Conservation (phyloP, 2,113 vertebrate genomes). For the Phylloscopus whistleri region DNA sequence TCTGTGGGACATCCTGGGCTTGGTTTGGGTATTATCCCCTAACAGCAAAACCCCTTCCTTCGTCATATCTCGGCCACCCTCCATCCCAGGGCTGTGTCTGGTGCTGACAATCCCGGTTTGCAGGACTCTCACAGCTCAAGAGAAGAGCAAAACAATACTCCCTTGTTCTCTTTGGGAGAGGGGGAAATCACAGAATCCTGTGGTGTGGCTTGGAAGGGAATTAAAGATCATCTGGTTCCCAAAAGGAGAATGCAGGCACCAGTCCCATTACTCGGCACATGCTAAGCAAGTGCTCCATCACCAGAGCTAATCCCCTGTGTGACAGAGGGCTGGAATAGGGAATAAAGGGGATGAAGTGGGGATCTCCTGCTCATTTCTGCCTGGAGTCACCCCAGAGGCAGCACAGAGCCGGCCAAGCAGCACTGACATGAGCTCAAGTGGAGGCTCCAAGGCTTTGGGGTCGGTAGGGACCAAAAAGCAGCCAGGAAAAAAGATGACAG, state of each 20-base stretch:
- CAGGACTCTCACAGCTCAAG: not conserved
- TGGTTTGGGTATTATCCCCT: not conserved
- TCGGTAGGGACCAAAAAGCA: not conserved
- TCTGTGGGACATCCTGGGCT: not conserved
- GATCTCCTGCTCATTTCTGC: not conserved
- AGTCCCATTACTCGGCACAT: not conserved
- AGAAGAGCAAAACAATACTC: fast-evolving
- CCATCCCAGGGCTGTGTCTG: not conserved
- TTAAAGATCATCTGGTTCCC: not conserved
- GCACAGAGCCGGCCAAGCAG: not conserved
- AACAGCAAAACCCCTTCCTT: not conserved
- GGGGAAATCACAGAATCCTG: not conserved
- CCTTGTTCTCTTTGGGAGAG: not conserved
- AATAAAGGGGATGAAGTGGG: not conserved
- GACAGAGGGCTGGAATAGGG: not conserved
- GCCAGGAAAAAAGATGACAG: not conserved
- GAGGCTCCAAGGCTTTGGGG: not conserved
- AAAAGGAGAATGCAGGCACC: not conserved
- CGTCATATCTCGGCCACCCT: fast-evolving
- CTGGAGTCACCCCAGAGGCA: not conserved
- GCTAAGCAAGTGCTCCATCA: not conserved
- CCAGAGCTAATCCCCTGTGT: not conserved
- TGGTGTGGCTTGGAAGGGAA: not conserved
- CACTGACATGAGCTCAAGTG: not conserved
- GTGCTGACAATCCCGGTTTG: not conserved